These are phyloP conservation scores for Pachyuromys duprasi DNA, from an alignment of 2,797 vertebrate genomes.

Conservation along the genomic window DNA sequence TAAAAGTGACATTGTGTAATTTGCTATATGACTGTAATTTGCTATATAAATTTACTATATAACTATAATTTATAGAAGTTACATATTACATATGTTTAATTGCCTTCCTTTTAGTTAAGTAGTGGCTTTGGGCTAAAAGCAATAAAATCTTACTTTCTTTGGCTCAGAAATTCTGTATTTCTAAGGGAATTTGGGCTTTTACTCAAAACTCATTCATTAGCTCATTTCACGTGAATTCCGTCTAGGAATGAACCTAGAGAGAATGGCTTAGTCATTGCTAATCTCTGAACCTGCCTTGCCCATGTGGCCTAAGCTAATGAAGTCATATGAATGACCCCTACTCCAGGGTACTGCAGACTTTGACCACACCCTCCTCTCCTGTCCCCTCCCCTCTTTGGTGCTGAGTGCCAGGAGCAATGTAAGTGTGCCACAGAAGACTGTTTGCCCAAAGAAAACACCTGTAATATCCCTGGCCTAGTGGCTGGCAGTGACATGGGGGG, in stretches of 20 bases:
- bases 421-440: not conserved
- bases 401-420: not conserved
- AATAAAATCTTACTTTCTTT: slow-evolving; percentile 29
- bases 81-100: not conserved
- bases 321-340: not conserved
- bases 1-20: slow-evolving; percentile 12
- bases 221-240: not conserved
- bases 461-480: not conserved
- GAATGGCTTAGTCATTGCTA: not conserved
- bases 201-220: not conserved
- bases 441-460: not conserved
- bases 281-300: not conserved
- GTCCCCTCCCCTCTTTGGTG: not conserved
- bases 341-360: not conserved
- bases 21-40: slow-evolving; percentile 44
- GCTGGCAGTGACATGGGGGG: accelerated
- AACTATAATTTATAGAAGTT: slow-evolving; percentile 38
- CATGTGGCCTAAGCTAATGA: accelerated
- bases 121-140: slow-evolving; percentile 36
- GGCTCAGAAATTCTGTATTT: not conserved
- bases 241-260: accelerated
- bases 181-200: not conserved
- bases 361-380: not conserved
- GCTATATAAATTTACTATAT: not conserved
- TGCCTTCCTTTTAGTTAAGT: slow-evolving; percentile 31